Evolutionary conservation across 2,113 vertebrate genomes (phyloP).

Genomic region (Hypomesus transpacificus): DNA sequence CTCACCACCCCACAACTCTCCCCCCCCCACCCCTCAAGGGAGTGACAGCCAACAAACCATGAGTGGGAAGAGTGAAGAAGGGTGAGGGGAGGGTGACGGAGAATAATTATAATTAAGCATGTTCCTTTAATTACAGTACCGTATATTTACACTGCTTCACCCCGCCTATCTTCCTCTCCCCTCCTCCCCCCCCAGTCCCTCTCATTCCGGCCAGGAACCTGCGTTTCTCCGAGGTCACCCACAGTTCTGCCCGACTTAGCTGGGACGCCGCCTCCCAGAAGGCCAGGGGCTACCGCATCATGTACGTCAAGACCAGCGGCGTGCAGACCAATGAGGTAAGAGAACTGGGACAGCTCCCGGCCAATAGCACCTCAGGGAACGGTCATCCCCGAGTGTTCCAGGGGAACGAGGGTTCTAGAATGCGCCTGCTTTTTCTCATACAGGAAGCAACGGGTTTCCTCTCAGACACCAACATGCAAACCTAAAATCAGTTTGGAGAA

Average conservation of each 20-base stretch:
- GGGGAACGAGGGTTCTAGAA: too few relatives aligned
- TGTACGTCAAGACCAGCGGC: slow-evolving; percentile 84
- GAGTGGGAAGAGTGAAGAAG: too few relatives aligned
- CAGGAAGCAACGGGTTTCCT: too few relatives aligned
- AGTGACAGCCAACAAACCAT: neutral
- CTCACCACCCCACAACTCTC: neutral
- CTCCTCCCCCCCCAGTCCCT: slow-evolving; percentile 70
- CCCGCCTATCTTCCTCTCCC: neutral
- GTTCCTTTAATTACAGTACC: too few relatives aligned
- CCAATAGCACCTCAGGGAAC: neutral
- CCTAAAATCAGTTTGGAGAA: neutral
- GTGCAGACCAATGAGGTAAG: slow-evolving; percentile 87
- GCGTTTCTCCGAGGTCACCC: slow-evolving; percentile 81
- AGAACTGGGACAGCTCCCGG: neutral
- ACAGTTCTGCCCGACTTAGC: slow-evolving; percentile 78
- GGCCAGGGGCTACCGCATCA: slow-evolving; percentile 81
- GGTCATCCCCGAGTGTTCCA: too few relatives aligned
- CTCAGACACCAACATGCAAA: too few relatives aligned
- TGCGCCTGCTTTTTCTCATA: too few relatives aligned
- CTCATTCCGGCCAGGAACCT: slow-evolving; percentile 81
- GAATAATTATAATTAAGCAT: too few relatives aligned
- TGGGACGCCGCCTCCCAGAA: slow-evolving; percentile 84
- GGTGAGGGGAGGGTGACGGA: neutral
- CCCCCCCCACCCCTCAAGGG: slow-evolving; percentile 32
- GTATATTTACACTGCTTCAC: too few relatives aligned